These are phyloP conservation scores for Lepidurus apus DNA, from an alignment of 1,140 invertebrate species.

Conservation along the genomic window DNA sequence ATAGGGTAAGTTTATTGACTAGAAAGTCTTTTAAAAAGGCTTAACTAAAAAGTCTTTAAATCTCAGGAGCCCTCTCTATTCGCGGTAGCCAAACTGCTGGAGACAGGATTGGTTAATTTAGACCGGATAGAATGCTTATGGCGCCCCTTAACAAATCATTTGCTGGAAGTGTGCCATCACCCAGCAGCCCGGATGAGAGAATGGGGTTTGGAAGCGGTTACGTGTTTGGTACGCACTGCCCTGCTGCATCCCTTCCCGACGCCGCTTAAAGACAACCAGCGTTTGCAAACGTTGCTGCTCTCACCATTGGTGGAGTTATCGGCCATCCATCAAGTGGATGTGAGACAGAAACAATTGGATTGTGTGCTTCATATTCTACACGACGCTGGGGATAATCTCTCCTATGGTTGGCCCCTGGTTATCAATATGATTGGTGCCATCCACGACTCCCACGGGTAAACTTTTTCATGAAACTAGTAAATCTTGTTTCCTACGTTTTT, in stretches of 20 bases:
- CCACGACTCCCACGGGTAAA: conserved; percentile 81
- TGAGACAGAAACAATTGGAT: conserved; percentile 88
- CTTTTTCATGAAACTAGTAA: neutral
- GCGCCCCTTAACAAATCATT: conserved; percentile 92
- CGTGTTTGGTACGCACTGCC: conserved; percentile 88
- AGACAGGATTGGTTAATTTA: conserved; percentile 93
- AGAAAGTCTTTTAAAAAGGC: conserved; percentile 23
- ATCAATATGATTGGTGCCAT: conserved; percentile 91
- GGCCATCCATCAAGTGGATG: conserved; percentile 81
- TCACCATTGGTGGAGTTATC: conserved; percentile 86
- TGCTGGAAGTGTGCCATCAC: conserved; percentile 93
- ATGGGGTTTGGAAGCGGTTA: conserved; percentile 96
- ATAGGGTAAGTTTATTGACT: conserved; percentile 57
- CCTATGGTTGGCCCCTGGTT: conserved; percentile 89
- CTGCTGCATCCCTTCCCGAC: conserved; percentile 78
- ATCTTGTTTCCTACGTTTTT: neutral
- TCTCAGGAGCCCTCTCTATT: conserved; percentile 87
- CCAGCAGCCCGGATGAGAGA: conserved; percentile 90
- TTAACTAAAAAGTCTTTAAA: conserved; percentile 13
- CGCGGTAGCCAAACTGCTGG: conserved; percentile 92
- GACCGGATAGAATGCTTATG: conserved; percentile 88
- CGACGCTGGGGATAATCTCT: conserved; percentile 81
- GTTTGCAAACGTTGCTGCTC: conserved; percentile 75
- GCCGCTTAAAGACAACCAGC: conserved; percentile 77
- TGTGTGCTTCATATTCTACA: conserved; percentile 90